Base-by-base conservation (phyloP, 2,888 invertebrate species). In the Julus scandinavius region DNA sequence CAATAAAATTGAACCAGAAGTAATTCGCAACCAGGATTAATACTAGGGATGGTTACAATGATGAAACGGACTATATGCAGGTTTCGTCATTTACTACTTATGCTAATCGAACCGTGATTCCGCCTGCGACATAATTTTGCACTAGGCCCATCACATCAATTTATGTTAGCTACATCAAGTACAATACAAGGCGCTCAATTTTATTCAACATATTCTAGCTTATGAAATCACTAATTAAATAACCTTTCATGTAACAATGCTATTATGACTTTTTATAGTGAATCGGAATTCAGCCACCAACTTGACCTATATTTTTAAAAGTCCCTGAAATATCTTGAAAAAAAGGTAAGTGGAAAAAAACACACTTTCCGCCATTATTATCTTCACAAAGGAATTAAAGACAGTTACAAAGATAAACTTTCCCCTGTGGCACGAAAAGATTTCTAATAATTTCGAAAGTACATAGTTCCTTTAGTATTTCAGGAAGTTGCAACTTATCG, bases 381-480 rank as follows among this genome's bases (percentile, higher is more conserved):
- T 63, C 20, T n/a, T 63, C n/a, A 63, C 63, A 63, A 63, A 20
- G 63, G 20, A 72, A 72, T 72, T 72, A 72, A 72, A 29, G 11
- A 72, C 29, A 5, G 6, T 29, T 29, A 29, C 29, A 72, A 72
- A 29, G 72, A 29, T 29, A 72, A 72, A 29, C 72, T 72, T 20
- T 72, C 29, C 20, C 29, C 29, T 29, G 72, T 11, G 11, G 29
- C 72, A 15, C 20, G 20, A n/a, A 4, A 29, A 72, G 72, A 13
- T 11, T 72, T 29, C 72, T 13, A 13, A 50, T 50, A 50, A 50
- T 50, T 50, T 50, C 9, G 50, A 9, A 72, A 72, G n/a, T 72
- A 29, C 29, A 29, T 72, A 72, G 29, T 72, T 72, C 72, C 72
- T 72, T 72, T 29, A 72, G 72, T 29, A 72, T 72, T 72, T 72